Conservation (phyloP, 2,113 vertebrate species). For the Sinocyclocheilus maitianheensis region DNA sequence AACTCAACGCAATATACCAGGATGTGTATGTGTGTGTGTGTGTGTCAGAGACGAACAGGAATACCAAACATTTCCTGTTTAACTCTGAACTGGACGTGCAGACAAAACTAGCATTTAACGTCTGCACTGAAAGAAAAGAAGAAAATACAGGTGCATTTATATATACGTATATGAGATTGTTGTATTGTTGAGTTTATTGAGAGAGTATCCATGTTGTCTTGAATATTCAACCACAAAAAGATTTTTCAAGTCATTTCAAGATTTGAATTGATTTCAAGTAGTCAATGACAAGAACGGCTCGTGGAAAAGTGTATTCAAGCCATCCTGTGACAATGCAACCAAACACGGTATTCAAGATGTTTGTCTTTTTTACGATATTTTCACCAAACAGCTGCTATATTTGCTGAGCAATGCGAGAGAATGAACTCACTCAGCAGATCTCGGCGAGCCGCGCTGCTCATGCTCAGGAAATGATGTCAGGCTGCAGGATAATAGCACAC, state of each 20-base stretch:
- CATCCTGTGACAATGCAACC: conserved; percentile 14
- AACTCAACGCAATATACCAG: background rate
- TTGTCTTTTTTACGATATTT: conserved; percentile 24
- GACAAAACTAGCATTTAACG: background rate
- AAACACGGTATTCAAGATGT: background rate
- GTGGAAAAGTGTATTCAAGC: conserved; percentile 19
- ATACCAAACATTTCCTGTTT: conserved; percentile 19
- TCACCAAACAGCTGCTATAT: conserved; percentile 19
- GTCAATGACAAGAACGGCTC: too few species aligned
- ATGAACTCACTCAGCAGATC: conserved; percentile 8
- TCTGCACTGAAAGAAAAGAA: background rate
- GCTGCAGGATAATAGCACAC: background rate
- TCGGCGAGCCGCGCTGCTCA: conserved; percentile 1
- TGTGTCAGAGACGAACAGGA: background rate
- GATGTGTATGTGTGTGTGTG: background rate
- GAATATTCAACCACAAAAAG: too few species aligned
- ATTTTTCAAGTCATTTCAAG: too few species aligned
- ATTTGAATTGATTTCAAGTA: too few species aligned
- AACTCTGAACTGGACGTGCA: background rate
- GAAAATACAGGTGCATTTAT: background rate
- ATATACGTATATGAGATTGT: background rate
- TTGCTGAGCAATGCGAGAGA: background rate
- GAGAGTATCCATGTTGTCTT: too few species aligned
- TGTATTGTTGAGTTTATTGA: conserved; percentile 4
- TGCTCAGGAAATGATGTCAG: conserved; percentile 32